A percentile compares a stretch with the other conserved stretches of the same genome.
These are phyloP conservation scores for Rhinella marina DNA, from an alignment of 2,797 vertebrate species.

Conservation along the genomic window DNA sequence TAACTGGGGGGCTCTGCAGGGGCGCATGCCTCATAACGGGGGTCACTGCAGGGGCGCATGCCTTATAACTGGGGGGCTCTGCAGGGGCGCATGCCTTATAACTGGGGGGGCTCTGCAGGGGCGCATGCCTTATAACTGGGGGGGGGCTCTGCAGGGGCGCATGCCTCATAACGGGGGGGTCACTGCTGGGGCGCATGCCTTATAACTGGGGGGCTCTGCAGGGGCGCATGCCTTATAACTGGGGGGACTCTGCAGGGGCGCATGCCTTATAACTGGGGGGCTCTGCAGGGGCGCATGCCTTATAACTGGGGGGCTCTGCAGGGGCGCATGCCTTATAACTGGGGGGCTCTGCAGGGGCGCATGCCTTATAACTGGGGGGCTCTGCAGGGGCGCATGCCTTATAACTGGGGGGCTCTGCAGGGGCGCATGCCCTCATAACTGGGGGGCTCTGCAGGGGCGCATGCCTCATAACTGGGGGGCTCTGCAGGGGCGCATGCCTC, in stretches of 20 bases:
- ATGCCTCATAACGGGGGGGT: background rate
- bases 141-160: background rate
- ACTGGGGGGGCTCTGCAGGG: background rate
- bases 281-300: too few species aligned
- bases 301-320: background rate
- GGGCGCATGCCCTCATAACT: background rate
- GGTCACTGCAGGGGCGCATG: background rate
- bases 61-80: background rate
- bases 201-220: background rate
- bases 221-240: too few species aligned
- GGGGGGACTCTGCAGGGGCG: background rate
- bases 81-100: background rate
- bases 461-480: background rate
- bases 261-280: too few species aligned
- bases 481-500: background rate
- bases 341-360: background rate
- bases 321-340: background rate
- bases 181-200: background rate
- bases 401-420: background rate
- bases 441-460: background rate
- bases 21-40: background rate
- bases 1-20: background rate
- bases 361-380: background rate
- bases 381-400: fast-evolving
- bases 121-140: background rate